Conservation (phyloP, 2,797 vertebrate species). For the Lycodopsis pacificus region DNA sequence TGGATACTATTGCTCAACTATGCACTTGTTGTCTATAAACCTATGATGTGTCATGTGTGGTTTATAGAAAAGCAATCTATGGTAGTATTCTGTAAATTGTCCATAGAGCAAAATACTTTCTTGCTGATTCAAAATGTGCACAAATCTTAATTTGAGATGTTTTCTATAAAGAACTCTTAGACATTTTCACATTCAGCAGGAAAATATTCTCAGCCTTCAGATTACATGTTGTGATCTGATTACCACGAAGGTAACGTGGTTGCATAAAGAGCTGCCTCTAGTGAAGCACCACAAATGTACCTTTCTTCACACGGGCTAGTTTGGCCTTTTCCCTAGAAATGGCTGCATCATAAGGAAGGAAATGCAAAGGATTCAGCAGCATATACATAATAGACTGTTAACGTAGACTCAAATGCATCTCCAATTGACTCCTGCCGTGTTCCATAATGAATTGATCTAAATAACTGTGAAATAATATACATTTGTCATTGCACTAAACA, state of each 20-base stretch:
- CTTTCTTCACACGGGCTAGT: conserved; percentile 53
- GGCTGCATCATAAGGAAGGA: conserved; percentile 42
- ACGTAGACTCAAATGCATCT: neutral
- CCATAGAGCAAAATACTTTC: conserved; percentile 16
- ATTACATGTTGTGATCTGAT: conserved; percentile 31
- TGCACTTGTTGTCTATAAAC: neutral
- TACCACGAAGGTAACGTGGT: conserved; percentile 3
- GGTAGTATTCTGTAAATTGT: neutral
- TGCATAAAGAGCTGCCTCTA: conserved; percentile 33
- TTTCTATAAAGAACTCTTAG: neutral
- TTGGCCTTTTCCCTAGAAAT: conserved; percentile 48
- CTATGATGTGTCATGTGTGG: neutral
- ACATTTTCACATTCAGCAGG: conserved; percentile 21
- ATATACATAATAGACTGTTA: neutral
- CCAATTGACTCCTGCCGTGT: neutral
- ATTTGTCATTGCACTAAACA: neutral
- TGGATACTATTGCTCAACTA: neutral
- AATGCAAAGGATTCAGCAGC: conserved; percentile 17
- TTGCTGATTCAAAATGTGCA: conserved; percentile 10
- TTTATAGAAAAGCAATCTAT: conserved; percentile 6
- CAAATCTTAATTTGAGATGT: neutral
- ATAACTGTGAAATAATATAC: neutral
- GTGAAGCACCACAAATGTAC: conserved; percentile 40
- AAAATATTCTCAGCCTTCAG: conserved; percentile 17
- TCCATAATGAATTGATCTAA: neutral